Base-by-base conservation (phyloP, 2,888 invertebrate genomes). In the Norana najaformis region DNA sequence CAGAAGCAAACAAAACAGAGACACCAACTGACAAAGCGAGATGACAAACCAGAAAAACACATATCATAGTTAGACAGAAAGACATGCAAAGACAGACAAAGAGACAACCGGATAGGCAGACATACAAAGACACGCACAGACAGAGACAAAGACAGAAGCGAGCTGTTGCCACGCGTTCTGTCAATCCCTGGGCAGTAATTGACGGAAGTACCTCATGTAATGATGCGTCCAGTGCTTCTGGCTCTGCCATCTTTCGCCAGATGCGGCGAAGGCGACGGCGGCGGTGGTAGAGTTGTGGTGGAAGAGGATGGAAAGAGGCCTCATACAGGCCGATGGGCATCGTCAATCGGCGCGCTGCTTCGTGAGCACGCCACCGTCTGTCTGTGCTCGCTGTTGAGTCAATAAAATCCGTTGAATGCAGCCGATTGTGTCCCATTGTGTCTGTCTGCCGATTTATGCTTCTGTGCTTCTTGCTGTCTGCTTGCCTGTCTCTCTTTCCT, bases 141-240 rank as follows among this genome's bases (percentile, higher is more conserved):
- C 8, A 69, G 69, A 69, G 30, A 69, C 0, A 69, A 11, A 69
- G 69, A n/a, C 69, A 69, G 30, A 69, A 69, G 69, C n/a, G 69
- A 69, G 69, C 69, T 69, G 69, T 69, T 69, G 69, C n/a, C 69
- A 69, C 69, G 69, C 69, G 69, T 69, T 69, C 69, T 69, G 69
- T 69, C 69, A 69, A n/a, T 69, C 69, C 69, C 69, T 69, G 69
- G 69, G n/a, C 69, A 69, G 69, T 69, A 69, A 69, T 69, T 69
- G 69, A n/a, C 69, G 69, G 69, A n/a, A 69, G 69, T 69, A 69
- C n/a, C 69, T 69, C 69, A 69, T 69, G 69, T 69, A 69, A 69
- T 69, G 69, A 69, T n/a, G 69, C 69, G 69, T 69, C n/a, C 69
- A 69, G 13, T 69, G 69, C 69, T 8, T n/a, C 30, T 69, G 30